A percentile compares a stretch with the other conserved stretches of the same genome.
These are phyloP conservation scores for Euplagia quadripunctaria DNA, from an alignment of 2,888 invertebrate species.

Conservation along the genomic window DNA sequence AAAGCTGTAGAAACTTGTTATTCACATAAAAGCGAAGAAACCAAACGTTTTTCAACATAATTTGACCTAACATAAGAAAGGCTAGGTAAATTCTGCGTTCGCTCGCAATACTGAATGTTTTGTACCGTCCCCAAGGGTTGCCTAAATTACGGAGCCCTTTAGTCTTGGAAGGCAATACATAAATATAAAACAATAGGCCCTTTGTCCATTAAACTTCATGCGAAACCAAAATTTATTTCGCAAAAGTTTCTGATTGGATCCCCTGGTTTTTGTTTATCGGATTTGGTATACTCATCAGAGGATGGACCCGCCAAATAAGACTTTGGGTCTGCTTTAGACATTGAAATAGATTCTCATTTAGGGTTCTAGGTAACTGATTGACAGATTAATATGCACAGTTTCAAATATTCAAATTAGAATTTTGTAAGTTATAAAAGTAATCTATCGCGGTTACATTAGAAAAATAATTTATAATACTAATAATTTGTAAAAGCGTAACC, in stretches of 20 bases:
- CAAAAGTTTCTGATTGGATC: conserved; percentile 63
- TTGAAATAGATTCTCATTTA: conserved; percentile 53
- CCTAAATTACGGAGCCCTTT: conserved; percentile 68
- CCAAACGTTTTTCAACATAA: conserved; percentile 13
- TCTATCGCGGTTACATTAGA: not conserved
- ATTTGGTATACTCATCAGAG: conserved; percentile 35
- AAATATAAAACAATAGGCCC: conserved; percentile 74
- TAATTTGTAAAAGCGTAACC: not conserved
- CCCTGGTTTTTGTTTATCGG: conserved; percentile 55
- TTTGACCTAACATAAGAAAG: conserved; percentile 46
- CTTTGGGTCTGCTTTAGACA: conserved; percentile 44
- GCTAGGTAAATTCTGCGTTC: conserved; percentile 59
- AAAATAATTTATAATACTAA: not conserved
- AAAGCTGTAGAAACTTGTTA: not conserved
- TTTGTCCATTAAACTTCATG: conserved; percentile 68
- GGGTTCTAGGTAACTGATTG: conserved; percentile 25
- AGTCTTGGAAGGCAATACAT: conserved; percentile 65
- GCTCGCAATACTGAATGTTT: conserved; percentile 54
- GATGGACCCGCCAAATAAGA: conserved; percentile 37
- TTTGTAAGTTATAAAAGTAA: conserved; percentile 16
- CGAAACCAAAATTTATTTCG: conserved; percentile 63
- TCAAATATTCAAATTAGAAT: conserved; percentile 17
- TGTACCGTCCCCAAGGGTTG: conserved; percentile 58
- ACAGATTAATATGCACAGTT: conserved; percentile 29
- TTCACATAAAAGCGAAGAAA: not conserved